Conservation (phyloP, 2,113 vertebrate species). For the Xyrauchen texanus region DNA sequence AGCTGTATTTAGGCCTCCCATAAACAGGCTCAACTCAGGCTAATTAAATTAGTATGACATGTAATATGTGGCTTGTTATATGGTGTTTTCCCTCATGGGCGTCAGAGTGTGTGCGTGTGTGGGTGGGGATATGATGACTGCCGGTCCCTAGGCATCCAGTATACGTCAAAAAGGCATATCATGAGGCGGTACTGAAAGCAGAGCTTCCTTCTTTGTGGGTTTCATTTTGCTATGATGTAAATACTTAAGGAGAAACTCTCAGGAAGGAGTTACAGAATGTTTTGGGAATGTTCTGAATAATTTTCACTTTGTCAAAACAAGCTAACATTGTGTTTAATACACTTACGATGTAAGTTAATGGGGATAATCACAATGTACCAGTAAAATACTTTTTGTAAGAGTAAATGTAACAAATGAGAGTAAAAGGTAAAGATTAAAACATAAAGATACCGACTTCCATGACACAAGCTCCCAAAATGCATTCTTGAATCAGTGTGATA, state of each 20-base stretch:
- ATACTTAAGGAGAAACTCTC: not conserved
- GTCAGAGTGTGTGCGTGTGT: not conserved
- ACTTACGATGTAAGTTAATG: too few relatives aligned
- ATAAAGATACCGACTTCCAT: too few relatives aligned
- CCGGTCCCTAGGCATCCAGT: not conserved
- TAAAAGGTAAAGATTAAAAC: too few relatives aligned
- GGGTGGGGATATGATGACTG: constrained; percentile 3
- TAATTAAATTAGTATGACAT: constrained; percentile 48
- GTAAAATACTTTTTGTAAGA: too few relatives aligned
- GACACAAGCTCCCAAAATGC: too few relatives aligned
- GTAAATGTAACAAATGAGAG: too few relatives aligned
- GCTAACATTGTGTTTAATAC: too few relatives aligned
- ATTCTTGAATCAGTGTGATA: too few relatives aligned
- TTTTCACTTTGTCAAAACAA: too few relatives aligned
- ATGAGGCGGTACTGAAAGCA: not conserved
- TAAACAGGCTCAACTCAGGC: constrained; percentile 20
- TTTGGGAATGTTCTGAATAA: too few relatives aligned
- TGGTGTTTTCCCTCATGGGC: constrained; percentile 40
- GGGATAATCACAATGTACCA: too few relatives aligned
- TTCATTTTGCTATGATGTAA: not conserved
- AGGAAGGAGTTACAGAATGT: too few relatives aligned
- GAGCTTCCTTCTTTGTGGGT: not conserved
- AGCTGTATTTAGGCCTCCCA: constrained; percentile 36
- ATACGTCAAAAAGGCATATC: not conserved
- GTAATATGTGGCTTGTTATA: constrained; percentile 18